phyloP scores from a whole-genome alignment of 1,140 invertebrate species.

The Aphis gossypii region DNA sequence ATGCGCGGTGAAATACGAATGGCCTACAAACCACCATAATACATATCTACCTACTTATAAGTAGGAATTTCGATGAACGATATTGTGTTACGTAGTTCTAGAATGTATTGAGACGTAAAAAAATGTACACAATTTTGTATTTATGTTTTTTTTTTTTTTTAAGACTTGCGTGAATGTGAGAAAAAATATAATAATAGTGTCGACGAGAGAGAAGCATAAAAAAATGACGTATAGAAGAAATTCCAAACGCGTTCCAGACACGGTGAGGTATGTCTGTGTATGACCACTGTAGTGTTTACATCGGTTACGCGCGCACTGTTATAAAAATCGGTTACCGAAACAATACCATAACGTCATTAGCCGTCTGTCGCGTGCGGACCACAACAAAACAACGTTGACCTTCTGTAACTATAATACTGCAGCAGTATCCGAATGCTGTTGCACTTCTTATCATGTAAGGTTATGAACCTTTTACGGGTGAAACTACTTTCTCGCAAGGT shows the following conservation, averaged over 20 bases:
- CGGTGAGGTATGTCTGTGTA: conserved; percentile 4
- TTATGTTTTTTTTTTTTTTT: not conserved
- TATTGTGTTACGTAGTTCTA: not conserved
- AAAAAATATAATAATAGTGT: conserved; percentile 2
- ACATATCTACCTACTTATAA: not conserved
- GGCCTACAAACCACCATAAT: not conserved
- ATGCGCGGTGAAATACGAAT: not conserved
- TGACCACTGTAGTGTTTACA: not conserved
- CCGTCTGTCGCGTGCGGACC: not conserved
- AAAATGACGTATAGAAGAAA: conserved; percentile 12
- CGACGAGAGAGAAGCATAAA: not conserved
- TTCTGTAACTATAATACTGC: not conserved
- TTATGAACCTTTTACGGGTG: conserved; percentile 35
- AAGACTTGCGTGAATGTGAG: conserved; percentile 1
- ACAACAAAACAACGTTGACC: not conserved
- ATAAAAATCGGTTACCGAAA: conserved; percentile 41
- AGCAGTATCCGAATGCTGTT: not conserved
- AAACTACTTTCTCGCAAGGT: not conserved
- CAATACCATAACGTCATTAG: conserved; percentile 33
- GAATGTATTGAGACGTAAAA: not conserved
- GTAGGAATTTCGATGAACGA: not conserved
- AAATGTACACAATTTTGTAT: not conserved
- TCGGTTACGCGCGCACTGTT: conserved; percentile 4
- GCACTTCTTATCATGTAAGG: not conserved
- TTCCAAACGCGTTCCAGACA: conserved; percentile 40